Conservation (phyloP, 2,113 vertebrate genomes). For the Puffinus mauretanicus region DNA sequence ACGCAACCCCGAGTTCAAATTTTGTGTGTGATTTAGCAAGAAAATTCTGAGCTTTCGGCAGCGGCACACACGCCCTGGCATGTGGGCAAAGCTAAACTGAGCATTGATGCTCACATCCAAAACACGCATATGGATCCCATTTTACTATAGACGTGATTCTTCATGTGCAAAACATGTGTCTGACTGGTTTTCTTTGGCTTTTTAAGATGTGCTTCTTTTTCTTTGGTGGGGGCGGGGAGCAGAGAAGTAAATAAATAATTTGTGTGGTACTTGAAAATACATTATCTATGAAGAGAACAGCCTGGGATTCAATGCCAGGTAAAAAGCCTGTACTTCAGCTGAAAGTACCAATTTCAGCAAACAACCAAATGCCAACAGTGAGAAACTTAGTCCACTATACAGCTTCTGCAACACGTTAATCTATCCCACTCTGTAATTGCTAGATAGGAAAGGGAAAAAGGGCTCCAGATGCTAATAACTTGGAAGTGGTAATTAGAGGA, state of each 20-base stretch:
- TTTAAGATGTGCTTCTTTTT: conserved; percentile 28
- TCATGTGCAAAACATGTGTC: conserved; percentile 69
- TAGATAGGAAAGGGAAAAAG: conserved; percentile 53
- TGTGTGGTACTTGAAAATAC: not conserved
- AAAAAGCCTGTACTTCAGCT: not conserved
- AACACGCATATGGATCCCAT: conserved; percentile 61
- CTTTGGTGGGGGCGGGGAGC: conserved; percentile 37
- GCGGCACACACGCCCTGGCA: not conserved
- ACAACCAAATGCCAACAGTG: not conserved
- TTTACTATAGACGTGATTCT: conserved; percentile 46
- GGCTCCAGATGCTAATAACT: conserved; percentile 64
- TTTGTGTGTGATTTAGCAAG: conserved; percentile 68
- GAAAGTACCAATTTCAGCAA: conserved; percentile 24
- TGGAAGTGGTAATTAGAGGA: conserved; percentile 66
- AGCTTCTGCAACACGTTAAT: conserved; percentile 14
- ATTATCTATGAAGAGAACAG: not conserved
- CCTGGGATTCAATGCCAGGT: not conserved
- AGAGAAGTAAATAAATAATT: conserved; percentile 35
- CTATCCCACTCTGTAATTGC: conserved; percentile 46
- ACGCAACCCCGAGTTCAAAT: conserved; percentile 59
- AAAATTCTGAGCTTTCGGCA: conserved; percentile 38
- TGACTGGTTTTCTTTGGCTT: conserved; percentile 37
- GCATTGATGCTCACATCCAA: conserved; percentile 42
- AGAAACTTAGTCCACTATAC: conserved; percentile 1
- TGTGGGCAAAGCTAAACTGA: conserved; percentile 16